phyloP scores from a whole-genome alignment of 2,797 vertebrate species.

The Jordanella pulchra region DNA sequence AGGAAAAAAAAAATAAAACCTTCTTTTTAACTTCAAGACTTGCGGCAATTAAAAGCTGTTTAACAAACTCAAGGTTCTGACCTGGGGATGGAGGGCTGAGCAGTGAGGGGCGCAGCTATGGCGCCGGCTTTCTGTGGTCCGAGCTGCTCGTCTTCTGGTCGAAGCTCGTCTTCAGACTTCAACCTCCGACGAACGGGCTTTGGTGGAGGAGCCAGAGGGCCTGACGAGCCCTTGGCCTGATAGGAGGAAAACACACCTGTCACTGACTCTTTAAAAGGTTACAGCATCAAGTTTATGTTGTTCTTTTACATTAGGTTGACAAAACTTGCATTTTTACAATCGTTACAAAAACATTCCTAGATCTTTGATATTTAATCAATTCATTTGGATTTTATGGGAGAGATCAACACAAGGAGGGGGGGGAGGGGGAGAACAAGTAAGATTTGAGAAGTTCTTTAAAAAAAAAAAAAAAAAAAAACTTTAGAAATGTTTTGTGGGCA shows the following conservation, averaged over 20 bases:
- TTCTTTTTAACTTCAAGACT: not conserved
- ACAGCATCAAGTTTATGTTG: not conserved
- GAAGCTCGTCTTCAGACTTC: conserved; percentile 97
- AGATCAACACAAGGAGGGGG: too few relatives aligned
- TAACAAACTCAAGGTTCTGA: conserved; percentile 42
- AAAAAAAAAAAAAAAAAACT: too few relatives aligned
- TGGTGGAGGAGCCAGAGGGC: conserved; percentile 92
- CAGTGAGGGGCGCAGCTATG: conserved; percentile 87
- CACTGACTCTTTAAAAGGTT: not conserved
- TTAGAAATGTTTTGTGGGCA: too few relatives aligned
- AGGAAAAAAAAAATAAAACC: not conserved
- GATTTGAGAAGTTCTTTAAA: too few relatives aligned
- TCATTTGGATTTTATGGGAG: too few relatives aligned
- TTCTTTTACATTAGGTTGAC: not conserved
- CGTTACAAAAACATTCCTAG: not conserved
- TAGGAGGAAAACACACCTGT: not conserved
- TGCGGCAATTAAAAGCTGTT: not conserved
- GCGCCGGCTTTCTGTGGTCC: conserved; percentile 89
- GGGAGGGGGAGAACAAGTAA: too few relatives aligned
- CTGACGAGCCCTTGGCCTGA: conserved; percentile 88
- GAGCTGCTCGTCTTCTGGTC: conserved; percentile 91
- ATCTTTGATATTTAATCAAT: too few relatives aligned
- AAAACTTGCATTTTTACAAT: not conserved
- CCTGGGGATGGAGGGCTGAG: conserved; percentile 96
- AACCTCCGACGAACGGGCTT: conserved; percentile 95